These are phyloP conservation scores for Clarias laeviceps DNA, from an alignment of 2,797 vertebrate genomes.

Conservation along the genomic window DNA sequence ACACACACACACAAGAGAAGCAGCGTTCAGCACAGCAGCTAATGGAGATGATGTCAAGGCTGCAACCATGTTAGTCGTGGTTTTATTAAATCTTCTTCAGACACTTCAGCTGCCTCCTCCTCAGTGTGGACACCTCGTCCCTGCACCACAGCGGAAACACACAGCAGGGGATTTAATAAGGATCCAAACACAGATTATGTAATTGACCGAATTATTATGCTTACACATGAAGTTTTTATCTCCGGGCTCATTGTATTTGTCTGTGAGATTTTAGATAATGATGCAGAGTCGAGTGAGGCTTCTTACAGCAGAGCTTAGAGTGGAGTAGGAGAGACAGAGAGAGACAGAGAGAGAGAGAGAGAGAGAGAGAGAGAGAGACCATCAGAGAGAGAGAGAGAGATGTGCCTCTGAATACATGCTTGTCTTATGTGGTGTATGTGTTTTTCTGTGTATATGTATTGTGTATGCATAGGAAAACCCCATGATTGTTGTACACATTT, in stretches of 20 bases:
- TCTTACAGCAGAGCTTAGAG: too few relatives aligned
- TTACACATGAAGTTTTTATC: conserved; percentile 42
- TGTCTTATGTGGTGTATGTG: conserved; percentile 53
- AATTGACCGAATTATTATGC: conserved; percentile 51
- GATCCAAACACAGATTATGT: conserved; percentile 53
- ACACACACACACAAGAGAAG: conserved; percentile 7
- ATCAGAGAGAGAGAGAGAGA: background rate
- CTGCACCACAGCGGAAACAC: conserved; percentile 26
- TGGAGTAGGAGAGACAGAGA: background rate
- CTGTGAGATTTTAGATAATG: conserved; percentile 44
- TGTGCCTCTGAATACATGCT: conserved; percentile 68
- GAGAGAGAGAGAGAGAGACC: background rate
- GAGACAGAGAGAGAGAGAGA: background rate
- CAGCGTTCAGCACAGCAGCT: conserved; percentile 34
- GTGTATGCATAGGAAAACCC: conserved; percentile 32
- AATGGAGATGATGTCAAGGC: conserved; percentile 41
- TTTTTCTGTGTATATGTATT: conserved; percentile 59
- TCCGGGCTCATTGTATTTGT: conserved; percentile 27
- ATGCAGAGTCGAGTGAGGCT: conserved; percentile 30
- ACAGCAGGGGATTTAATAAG: conserved; percentile 45
- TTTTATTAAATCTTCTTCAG: conserved; percentile 48
- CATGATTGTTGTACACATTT: background rate
- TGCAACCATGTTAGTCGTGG: conserved; percentile 28
- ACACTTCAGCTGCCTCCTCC: conserved; percentile 26
- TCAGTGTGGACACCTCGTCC: conserved; percentile 40